phyloP scores from a whole-genome alignment of 2,888 invertebrate species.

The Resseliella maxima region DNA sequence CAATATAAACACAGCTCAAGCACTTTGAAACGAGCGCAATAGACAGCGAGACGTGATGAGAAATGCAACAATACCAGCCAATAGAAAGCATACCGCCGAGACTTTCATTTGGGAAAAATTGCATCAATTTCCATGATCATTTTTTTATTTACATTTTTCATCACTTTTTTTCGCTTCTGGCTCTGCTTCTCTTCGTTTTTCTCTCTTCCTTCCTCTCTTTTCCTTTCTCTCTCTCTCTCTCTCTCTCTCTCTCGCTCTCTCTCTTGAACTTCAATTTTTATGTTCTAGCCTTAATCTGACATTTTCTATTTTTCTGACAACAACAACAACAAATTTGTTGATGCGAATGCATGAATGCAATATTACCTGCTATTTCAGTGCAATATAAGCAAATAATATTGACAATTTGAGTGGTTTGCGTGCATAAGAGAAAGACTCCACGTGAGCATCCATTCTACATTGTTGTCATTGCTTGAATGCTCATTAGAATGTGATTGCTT shows the following conservation, averaged over 20 bases:
- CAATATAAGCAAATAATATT: constrained; percentile 4
- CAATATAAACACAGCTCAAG: constrained; percentile 5
- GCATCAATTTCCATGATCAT: too few relatives aligned
- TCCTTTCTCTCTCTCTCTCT: not conserved
- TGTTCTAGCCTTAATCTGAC: not conserved
- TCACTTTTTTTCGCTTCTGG: not conserved
- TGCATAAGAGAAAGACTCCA: not conserved
- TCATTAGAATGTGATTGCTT: constrained; percentile 34
- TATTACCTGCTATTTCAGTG: not conserved
- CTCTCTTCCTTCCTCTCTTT: not conserved
- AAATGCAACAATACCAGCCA: not conserved
- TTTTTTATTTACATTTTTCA: too few relatives aligned
- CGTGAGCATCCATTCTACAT: not conserved
- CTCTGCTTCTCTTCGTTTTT: not conserved
- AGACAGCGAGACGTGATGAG: constrained; percentile 32
- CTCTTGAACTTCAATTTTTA: too few relatives aligned
- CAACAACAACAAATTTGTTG: not conserved
- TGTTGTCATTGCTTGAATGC: not conserved
- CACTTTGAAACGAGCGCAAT: not conserved
- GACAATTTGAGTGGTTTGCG: not conserved
- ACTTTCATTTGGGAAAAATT: constrained; percentile 22
- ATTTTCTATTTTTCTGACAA: not conserved
- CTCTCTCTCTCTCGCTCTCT: not conserved
- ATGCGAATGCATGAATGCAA: not conserved
- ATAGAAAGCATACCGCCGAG: not conserved